phyloP scores from a whole-genome alignment of 2,113 vertebrate genomes.

The Notiomystis cincta region DNA sequence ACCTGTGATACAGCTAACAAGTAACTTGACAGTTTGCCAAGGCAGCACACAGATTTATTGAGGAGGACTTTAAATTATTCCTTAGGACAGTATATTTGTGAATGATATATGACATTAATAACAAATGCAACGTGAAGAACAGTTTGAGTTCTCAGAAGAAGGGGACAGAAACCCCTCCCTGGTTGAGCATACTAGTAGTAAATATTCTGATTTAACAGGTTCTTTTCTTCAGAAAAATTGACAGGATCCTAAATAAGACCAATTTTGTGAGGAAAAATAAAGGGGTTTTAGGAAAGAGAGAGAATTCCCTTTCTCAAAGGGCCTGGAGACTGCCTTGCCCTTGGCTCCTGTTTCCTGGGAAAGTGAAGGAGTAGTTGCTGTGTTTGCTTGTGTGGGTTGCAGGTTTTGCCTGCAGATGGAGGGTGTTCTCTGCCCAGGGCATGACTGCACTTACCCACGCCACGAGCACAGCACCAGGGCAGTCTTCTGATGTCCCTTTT shows the following conservation, averaged over 20 bases:
- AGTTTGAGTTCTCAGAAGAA: neutral
- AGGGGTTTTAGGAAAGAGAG: neutral
- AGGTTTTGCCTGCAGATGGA: neutral
- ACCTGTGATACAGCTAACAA: neutral
- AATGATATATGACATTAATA: conserved; percentile 9
- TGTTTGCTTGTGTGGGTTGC: neutral
- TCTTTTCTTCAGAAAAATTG: neutral
- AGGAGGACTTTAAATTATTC: conserved; percentile 49
- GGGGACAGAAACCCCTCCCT: neutral
- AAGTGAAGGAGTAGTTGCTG: neutral
- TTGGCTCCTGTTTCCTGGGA: neutral
- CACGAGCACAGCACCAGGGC: neutral
- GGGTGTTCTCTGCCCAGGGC: neutral
- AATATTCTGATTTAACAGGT: neutral
- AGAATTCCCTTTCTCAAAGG: neutral
- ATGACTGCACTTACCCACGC: neutral
- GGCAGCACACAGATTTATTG: neutral
- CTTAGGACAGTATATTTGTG: conserved; percentile 5
- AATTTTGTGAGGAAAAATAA: neutral
- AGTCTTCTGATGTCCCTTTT: neutral
- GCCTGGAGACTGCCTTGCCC: neutral
- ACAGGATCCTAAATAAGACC: neutral
- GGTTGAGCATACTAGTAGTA: neutral
- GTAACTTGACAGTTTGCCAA: neutral
- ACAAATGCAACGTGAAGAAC: conserved; percentile 26